Percentiles rank a stretch among this genome's conserved stretches.
Conservation (phyloP, 2,113 vertebrate genomes). For the Nannobrachium achirus region DNA sequence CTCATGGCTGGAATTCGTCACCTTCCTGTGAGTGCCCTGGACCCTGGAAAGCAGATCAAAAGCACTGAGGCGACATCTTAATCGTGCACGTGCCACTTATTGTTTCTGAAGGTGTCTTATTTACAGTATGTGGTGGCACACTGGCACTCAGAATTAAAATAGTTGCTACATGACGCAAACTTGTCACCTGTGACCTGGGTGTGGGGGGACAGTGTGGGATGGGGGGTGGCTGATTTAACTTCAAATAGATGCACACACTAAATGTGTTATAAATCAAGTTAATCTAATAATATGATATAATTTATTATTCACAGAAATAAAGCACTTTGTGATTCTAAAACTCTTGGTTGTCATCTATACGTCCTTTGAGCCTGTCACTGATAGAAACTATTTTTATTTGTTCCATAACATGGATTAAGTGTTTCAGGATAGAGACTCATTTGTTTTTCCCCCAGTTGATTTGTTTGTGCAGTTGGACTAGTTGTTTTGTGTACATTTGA, state of each 20-base stretch:
- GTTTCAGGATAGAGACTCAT: not conserved
- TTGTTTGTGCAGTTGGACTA: not conserved
- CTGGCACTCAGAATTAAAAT: slow-evolving; percentile 40
- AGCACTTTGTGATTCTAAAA: too few relatives aligned
- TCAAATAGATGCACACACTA: too few relatives aligned
- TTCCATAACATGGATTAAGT: too few relatives aligned
- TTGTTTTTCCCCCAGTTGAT: not conserved
- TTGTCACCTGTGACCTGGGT: not conserved
- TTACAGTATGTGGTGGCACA: slow-evolving; percentile 38
- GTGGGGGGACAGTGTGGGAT: slow-evolving; percentile 5
- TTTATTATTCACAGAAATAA: too few relatives aligned
- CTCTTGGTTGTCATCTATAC: too few relatives aligned
- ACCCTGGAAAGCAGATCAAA: slow-evolving; percentile 25
- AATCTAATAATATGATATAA: too few relatives aligned
- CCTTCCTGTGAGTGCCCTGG: slow-evolving; percentile 49
- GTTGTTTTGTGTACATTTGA: not conserved
- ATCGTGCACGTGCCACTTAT: slow-evolving; percentile 34
- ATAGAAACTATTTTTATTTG: too few relatives aligned
- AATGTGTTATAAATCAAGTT: too few relatives aligned
- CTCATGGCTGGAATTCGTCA: slow-evolving; percentile 62
- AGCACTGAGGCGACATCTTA: slow-evolving; percentile 36
- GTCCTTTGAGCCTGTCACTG: too few relatives aligned
- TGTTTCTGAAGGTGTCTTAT: slow-evolving; percentile 6
- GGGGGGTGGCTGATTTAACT: too few relatives aligned
- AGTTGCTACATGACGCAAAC: slow-evolving; percentile 15